Percentiles rank a stretch among this genome's conserved stretches.
These are phyloP conservation scores for Drosophila elegans DNA, from an alignment of 1,140 invertebrate genomes.

Conservation along the genomic window DNA sequence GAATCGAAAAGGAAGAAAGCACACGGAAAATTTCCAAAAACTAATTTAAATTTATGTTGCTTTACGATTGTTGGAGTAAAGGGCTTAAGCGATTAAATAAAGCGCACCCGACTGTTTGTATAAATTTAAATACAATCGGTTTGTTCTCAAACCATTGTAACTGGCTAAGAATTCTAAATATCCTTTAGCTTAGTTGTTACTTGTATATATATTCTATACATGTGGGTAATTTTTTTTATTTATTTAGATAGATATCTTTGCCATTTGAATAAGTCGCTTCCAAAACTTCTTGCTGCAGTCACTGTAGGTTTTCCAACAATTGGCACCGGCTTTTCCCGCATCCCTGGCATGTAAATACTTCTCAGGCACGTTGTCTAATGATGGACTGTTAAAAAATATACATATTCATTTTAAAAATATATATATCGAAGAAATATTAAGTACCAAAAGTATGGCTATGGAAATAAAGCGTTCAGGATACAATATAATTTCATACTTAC, in stretches of 20 bases:
- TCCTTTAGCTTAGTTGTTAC: too few relatives aligned
- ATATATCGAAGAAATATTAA: too few relatives aligned
- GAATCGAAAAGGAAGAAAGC: conserved; percentile 20
- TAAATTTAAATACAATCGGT: too few relatives aligned
- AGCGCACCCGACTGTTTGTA: too few relatives aligned
- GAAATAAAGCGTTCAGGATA: too few relatives aligned
- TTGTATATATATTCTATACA: too few relatives aligned
- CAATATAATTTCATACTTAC: conserved; percentile 30
- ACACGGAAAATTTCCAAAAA: conserved; percentile 16
- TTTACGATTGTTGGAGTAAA: neutral
- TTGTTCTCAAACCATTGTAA: too few relatives aligned
- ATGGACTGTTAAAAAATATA: conserved; percentile 27
- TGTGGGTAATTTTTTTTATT: neutral
- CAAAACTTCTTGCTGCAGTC: conserved; percentile 50
- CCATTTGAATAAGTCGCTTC: conserved; percentile 35
- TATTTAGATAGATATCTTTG: conserved; percentile 29
- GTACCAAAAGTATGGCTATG: too few relatives aligned
- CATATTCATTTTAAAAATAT: too few relatives aligned
- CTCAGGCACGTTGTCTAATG: conserved; percentile 56
- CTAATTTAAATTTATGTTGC: conserved; percentile 38
- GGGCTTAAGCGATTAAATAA: conserved; percentile 4
- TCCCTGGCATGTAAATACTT: conserved; percentile 67
- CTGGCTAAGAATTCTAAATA: too few relatives aligned
- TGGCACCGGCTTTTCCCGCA: conserved; percentile 60
- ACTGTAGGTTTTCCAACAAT: conserved; percentile 55